Percentiles rank a stretch among this genome's conserved stretches.
These are phyloP conservation scores for Xerus rutilus DNA, from an alignment of 2,797 vertebrate species.

Conservation along the genomic window DNA sequence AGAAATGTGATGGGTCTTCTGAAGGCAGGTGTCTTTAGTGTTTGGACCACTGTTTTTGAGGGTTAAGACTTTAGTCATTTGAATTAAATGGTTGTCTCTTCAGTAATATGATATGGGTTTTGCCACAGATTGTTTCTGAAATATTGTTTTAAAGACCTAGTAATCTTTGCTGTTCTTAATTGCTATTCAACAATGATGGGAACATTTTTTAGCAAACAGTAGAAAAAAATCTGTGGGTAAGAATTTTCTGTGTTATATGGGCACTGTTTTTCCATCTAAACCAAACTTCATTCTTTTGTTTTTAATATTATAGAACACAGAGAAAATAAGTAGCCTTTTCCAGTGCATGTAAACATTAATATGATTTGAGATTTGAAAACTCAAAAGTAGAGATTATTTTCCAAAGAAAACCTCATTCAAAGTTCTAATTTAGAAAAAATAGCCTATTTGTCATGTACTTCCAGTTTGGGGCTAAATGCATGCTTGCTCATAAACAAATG, in stretches of 20 bases:
- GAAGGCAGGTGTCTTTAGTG: not conserved
- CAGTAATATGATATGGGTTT: not conserved
- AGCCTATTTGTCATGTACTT: slow-evolving; percentile 80
- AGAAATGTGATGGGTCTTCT: not conserved
- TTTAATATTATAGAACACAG: not conserved
- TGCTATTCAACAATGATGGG: not conserved
- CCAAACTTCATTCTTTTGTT: not conserved
- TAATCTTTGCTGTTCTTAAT: slow-evolving; percentile 12
- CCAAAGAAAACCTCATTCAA: slow-evolving; percentile 66
- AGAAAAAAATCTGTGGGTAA: not conserved
- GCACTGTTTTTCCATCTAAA: not conserved
- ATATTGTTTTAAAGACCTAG: not conserved
- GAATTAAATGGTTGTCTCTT: not conserved
- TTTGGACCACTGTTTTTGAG: not conserved
- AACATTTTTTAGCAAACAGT: slow-evolving; percentile 2
- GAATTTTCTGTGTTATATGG: not conserved
- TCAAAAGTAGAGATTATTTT: slow-evolving; percentile 65
- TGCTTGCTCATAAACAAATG: slow-evolving; percentile 78
- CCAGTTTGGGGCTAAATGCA: slow-evolving; percentile 75
- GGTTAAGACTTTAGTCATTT: not conserved
- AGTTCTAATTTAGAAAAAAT: slow-evolving; percentile 78
- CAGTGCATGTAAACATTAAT: not conserved
- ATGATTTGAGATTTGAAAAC: slow-evolving; percentile 4
- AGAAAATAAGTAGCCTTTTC: slow-evolving; percentile 21
- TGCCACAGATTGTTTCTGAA: not conserved